A percentile compares a stretch with the other conserved stretches of the same genome.
These are phyloP conservation scores for Pomatorhinus ruficollis DNA, from an alignment of 2,113 vertebrate genomes.

Conservation along the genomic window DNA sequence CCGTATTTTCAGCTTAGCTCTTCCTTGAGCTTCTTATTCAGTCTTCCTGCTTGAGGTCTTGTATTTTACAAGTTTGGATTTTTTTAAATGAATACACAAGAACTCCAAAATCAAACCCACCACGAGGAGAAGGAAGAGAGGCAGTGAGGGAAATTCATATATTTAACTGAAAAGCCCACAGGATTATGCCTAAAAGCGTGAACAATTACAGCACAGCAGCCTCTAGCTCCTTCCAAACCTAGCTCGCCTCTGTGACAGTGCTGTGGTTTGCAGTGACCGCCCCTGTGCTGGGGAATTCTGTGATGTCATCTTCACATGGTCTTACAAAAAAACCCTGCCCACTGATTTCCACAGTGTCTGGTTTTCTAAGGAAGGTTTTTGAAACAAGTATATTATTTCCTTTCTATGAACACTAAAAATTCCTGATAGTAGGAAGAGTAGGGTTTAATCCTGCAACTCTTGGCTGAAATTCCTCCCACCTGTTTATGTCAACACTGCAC, in stretches of 20 bases:
- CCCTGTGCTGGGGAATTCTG: not conserved
- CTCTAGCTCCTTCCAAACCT: not conserved
- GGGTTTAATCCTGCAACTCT: not conserved
- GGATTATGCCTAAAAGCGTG: not conserved
- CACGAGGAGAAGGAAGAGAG: not conserved
- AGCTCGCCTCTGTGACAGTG: fast-evolving
- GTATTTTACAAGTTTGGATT: not conserved
- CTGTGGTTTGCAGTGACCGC: fast-evolving
- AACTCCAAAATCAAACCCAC: not conserved
- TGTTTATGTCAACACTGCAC: not conserved
- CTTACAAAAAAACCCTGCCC: not conserved
- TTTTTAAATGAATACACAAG: not conserved
- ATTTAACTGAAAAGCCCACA: not conserved
- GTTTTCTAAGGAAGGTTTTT: not conserved
- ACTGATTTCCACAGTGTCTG: not conserved
- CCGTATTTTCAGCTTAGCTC: not conserved
- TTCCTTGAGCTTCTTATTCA: not conserved
- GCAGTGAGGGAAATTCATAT: not conserved
- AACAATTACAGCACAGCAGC: not conserved
- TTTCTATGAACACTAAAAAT: not conserved
- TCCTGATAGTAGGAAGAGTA: not conserved
- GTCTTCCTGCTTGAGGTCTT: not conserved
- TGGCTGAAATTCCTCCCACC: not conserved
- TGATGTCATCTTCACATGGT: not conserved
- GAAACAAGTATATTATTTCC: not conserved